A percentile compares a stretch with the other conserved stretches of the same genome.
Conservation (phyloP, 2,113 vertebrate genomes). For the Nerophis lumbriciformis region DNA sequence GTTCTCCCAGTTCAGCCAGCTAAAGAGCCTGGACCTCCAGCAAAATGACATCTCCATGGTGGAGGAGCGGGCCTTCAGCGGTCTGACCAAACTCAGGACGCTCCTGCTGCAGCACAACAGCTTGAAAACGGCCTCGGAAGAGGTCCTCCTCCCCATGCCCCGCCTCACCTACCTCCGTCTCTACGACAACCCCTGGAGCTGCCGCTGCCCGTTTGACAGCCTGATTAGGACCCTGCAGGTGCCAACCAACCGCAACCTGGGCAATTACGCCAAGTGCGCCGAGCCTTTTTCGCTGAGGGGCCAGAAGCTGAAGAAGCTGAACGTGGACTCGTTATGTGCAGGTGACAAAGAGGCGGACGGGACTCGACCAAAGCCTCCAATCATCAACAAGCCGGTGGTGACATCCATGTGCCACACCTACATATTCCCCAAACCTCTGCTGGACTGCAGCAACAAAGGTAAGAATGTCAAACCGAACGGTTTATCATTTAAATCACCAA, state of each 20-base stretch:
- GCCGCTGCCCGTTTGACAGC: conserved; percentile 82
- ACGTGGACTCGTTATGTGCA: conserved; percentile 73
- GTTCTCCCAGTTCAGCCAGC: conserved; percentile 81
- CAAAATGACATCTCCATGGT: conserved; percentile 88
- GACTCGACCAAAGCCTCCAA: conserved; percentile 28
- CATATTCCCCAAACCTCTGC: conserved; percentile 78
- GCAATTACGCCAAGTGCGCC: conserved; percentile 85
- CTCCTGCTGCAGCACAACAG: conserved; percentile 91
- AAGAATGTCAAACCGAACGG: conserved; percentile 27
- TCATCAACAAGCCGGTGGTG: conserved; percentile 67
- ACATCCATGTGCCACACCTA: conserved; percentile 84
- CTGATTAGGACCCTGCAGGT: conserved; percentile 86
- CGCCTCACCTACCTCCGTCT: conserved; percentile 85
- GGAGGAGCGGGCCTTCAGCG: conserved; percentile 81
- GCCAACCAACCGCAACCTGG: conserved; percentile 87
- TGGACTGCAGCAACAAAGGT: conserved; percentile 93
- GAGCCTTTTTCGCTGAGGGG: conserved; percentile 73
- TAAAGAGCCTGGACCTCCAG: conserved; percentile 91
- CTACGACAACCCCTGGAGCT: conserved; percentile 94
- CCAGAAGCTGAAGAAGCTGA: conserved; percentile 81
- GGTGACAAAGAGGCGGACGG: conserved; percentile 14
- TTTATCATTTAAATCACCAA: too few relatives aligned
- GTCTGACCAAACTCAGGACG: conserved; percentile 83
- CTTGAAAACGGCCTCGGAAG: conserved; percentile 80
- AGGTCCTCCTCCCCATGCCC: conserved; percentile 81